Conservation (phyloP, 2,113 vertebrate genomes). For the Scytalopus superciliaris region DNA sequence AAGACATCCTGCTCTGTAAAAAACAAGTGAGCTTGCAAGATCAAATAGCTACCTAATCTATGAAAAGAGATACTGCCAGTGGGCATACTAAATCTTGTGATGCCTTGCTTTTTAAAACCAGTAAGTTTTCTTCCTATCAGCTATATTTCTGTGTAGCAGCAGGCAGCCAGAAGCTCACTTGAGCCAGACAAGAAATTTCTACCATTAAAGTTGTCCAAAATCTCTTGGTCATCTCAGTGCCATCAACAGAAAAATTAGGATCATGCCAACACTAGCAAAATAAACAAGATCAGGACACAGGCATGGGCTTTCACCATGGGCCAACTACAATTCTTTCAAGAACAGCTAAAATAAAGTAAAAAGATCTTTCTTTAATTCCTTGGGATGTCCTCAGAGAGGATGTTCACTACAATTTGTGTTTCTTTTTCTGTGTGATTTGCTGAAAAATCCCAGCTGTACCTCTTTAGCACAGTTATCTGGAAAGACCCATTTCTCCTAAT, state of each 20-base stretch:
- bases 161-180: not conserved
- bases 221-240: not conserved
- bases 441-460: not conserved
- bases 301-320: not conserved
- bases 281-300: not conserved
- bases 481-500: not conserved
- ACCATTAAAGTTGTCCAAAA: not conserved
- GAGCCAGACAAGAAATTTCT: not conserved
- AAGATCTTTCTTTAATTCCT: not conserved
- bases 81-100: not conserved
- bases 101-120: not conserved
- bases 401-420: not conserved
- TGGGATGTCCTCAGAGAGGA: not conserved
- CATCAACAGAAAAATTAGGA: not conserved
- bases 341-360: not conserved
- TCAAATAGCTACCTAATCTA: accelerated
- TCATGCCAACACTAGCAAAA: not conserved
- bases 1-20: not conserved
- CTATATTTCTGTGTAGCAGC: not conserved
- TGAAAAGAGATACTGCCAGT: not conserved
- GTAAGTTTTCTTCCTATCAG: not conserved
- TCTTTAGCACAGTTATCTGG: not conserved
- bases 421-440: not conserved
- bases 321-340: not conserved
- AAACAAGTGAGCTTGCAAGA: not conserved